Percentiles rank a stretch among this genome's conserved stretches.
Conservation (phyloP, 2,888 invertebrate species). For the Octonoba sinensis region DNA sequence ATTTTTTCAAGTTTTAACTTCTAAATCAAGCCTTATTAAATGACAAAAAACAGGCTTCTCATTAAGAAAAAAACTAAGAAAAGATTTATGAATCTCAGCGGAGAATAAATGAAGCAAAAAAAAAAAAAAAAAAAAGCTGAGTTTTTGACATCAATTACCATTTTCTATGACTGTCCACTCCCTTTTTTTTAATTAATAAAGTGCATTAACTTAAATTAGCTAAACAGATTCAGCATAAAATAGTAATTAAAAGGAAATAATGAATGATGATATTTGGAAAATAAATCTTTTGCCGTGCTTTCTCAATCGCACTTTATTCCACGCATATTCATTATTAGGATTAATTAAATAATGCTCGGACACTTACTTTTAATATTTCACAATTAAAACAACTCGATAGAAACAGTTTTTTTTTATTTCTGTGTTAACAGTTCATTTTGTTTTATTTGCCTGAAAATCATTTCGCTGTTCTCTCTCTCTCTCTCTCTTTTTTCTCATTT, state of each 20-base stretch:
- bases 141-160: conserved; percentile 40
- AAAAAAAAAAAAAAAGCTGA: conserved; percentile 19
- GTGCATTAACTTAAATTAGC: conserved; percentile 58
- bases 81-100: conserved; percentile 12
- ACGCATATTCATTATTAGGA: conserved; percentile 5
- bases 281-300: conserved; percentile 8
- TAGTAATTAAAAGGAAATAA: not conserved
- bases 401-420: no score
- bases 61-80: conserved; percentile 24
- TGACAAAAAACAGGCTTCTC: conserved; percentile 12
- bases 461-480: no score
- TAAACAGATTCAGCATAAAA: conserved; percentile 31
- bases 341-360: conserved; percentile 39
- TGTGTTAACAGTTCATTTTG: no score
- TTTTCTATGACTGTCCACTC: conserved; percentile 38
- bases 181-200: conserved; percentile 49
- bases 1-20: conserved; percentile 29
- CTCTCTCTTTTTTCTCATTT: no score
- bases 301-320: conserved; percentile 17
- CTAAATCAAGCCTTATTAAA: conserved; percentile 34
- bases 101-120: not conserved
- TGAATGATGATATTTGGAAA: not conserved
- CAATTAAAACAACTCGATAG: no score
- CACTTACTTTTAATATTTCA: conserved; percentile 19
- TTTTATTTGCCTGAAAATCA: no score